Evolutionary conservation across 2,797 vertebrate species (phyloP).

Genomic region (Trachurus trachurus): DNA sequence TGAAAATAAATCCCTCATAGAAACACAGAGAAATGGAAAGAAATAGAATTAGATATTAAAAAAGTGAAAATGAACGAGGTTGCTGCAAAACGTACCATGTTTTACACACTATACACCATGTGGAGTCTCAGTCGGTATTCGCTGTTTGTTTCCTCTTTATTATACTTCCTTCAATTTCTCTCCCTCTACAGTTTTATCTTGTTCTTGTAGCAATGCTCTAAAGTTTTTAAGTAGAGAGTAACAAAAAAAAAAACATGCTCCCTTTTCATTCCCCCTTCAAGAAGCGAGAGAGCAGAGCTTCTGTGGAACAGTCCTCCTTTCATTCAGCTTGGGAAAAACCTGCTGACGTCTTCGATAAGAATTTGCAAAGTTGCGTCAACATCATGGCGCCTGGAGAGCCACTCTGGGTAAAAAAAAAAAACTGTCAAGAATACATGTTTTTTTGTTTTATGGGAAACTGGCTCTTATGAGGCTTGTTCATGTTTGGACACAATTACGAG

Average conservation of each 20-base stretch:
- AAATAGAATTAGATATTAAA: slow-evolving; percentile 4
- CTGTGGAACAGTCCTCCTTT: slow-evolving; percentile 17
- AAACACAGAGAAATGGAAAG: background rate
- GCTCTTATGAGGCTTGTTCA: background rate
- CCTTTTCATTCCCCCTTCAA: slow-evolving; percentile 4
- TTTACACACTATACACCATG: slow-evolving; percentile 7
- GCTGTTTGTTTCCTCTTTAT: slow-evolving; percentile 26
- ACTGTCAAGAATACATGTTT: background rate
- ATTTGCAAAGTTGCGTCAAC: slow-evolving; percentile 28
- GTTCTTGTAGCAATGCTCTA: slow-evolving; percentile 9
- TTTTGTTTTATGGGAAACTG: background rate
- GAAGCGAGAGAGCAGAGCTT: slow-evolving; percentile 10
- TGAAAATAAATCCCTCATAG: slow-evolving; percentile 3
- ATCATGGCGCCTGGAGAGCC: background rate
- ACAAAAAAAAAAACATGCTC: background rate
- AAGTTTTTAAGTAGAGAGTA: slow-evolving; percentile 12
- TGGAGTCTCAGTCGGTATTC: background rate
- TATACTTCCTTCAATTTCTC: slow-evolving; percentile 3
- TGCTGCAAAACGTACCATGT: background rate
- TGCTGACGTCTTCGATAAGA: slow-evolving; percentile 23
- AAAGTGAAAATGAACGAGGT: background rate
- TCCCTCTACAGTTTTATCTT: slow-evolving; percentile 17
- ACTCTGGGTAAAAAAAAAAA: background rate
- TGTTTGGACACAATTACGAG: slow-evolving; percentile 5
- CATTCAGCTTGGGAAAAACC: slow-evolving; percentile 21